Percentiles rank a stretch among this genome's conserved stretches.
These are phyloP conservation scores for Leptocoma aspasia DNA, from an alignment of 2,113 vertebrate genomes.

Conservation along the genomic window DNA sequence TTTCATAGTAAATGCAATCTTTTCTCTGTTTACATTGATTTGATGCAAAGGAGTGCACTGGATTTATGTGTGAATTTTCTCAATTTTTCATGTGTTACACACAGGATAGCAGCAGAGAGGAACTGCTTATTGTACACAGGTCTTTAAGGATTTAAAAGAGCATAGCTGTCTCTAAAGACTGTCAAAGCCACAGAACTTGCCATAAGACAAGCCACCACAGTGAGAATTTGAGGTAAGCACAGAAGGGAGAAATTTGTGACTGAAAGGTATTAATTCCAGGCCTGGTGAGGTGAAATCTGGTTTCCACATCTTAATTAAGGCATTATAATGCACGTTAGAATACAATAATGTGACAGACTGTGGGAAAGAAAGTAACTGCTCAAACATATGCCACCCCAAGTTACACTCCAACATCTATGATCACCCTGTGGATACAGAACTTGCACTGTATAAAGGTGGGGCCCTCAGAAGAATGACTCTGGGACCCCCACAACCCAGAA, in stretches of 20 bases:
- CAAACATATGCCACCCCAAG: not conserved
- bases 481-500: not conserved
- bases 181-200: not conserved
- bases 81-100: not conserved
- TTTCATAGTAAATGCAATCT: not conserved
- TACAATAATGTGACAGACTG: not conserved
- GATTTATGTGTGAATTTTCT: not conserved
- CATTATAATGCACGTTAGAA: not conserved
- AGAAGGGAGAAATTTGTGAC: not conserved
- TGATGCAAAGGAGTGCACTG: not conserved
- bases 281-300: not conserved
- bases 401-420: not conserved
- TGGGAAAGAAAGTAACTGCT: not conserved
- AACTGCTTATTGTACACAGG: not conserved
- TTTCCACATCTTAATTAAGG: not conserved
- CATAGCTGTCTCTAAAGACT: not conserved
- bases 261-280: not conserved
- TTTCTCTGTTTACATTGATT: not conserved
- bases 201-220: not conserved
- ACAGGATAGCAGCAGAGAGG: not conserved
- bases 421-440: fast-evolving
- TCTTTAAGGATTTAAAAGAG: not conserved
- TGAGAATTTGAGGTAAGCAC: not conserved
- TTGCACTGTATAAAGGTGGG: not conserved
- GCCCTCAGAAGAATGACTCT: not conserved